These are phyloP conservation scores for Amblyornis subalaris DNA, from an alignment of 2,113 vertebrate genomes.

Conservation along the genomic window DNA sequence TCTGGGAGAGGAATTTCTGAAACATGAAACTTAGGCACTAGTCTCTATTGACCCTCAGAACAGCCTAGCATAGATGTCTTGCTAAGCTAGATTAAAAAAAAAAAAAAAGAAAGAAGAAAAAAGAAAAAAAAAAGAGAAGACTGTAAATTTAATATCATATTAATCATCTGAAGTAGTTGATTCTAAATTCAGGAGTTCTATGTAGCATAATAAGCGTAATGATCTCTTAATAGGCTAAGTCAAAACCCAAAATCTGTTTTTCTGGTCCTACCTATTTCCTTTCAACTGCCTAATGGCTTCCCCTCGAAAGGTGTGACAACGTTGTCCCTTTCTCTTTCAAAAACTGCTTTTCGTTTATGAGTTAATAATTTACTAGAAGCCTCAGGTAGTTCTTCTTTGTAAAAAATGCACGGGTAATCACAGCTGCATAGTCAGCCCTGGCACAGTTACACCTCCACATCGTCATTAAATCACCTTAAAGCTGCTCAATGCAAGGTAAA, in stretches of 20 bases:
- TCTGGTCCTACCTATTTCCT: background rate
- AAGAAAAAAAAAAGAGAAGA: background rate
- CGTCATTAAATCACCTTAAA: background rate
- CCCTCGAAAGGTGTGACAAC: background rate
- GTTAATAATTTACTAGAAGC: conserved; percentile 21
- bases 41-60: background rate
- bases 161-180: background rate
- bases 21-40: background rate
- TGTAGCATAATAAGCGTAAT: background rate
- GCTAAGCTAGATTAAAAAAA: background rate
- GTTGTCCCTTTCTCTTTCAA: conserved; percentile 1
- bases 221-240: background rate
- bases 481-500: background rate
- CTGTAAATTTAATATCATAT: background rate
- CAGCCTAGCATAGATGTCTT: background rate
- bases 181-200: background rate
- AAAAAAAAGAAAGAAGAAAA: background rate
- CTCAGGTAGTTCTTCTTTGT: background rate
- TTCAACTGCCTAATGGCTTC: conserved; percentile 25
- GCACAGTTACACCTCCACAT: background rate
- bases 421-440: conserved; percentile 15
- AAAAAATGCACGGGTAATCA: background rate
- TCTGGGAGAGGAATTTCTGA: background rate
- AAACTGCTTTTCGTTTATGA: background rate
- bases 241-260: background rate